phyloP scores from a whole-genome alignment of 2,888 invertebrate species.

The Tridacna crocea region DNA sequence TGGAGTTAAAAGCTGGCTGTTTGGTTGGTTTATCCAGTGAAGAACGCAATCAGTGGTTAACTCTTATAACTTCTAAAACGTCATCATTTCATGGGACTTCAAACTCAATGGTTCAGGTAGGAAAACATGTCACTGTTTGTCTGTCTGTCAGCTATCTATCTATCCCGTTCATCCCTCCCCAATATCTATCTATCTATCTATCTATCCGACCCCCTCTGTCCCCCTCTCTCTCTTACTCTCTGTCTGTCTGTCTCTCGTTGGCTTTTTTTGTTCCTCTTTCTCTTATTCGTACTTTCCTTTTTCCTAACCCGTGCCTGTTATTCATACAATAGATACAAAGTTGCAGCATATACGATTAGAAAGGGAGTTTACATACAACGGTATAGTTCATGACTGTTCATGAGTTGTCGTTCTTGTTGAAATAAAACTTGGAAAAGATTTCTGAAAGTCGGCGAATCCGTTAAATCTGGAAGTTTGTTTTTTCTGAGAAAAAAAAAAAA shows the following conservation, averaged over 20 bases:
- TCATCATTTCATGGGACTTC: constrained; percentile 28
- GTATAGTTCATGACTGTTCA: no score
- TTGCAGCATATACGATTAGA: no score
- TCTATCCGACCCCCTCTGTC: background rate
- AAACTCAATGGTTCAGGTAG: constrained; percentile 28
- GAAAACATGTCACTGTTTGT: background rate
- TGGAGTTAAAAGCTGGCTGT: constrained; percentile 41
- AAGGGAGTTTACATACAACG: no score
- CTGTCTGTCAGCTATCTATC: background rate
- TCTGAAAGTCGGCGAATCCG: no score
- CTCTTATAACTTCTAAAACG: constrained; percentile 33
- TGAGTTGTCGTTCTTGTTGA: no score
- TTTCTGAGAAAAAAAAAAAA: no score
- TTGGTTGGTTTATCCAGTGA: constrained; percentile 35
- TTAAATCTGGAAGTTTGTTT: no score
- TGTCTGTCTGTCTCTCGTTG: background rate
- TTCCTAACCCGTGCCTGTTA: background rate
- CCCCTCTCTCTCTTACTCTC: background rate
- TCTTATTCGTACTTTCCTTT: background rate
- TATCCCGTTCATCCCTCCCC: background rate
- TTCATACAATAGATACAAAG: no score
- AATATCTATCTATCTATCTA: background rate
- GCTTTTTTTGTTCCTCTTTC: background rate
- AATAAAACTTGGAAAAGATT: no score
- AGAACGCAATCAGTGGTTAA: constrained; percentile 36